A percentile compares a stretch with the other conserved stretches of the same genome.
Evolutionary conservation across 2,888 invertebrate species (phyloP).

Genomic region (Trichacis sp.): DNA sequence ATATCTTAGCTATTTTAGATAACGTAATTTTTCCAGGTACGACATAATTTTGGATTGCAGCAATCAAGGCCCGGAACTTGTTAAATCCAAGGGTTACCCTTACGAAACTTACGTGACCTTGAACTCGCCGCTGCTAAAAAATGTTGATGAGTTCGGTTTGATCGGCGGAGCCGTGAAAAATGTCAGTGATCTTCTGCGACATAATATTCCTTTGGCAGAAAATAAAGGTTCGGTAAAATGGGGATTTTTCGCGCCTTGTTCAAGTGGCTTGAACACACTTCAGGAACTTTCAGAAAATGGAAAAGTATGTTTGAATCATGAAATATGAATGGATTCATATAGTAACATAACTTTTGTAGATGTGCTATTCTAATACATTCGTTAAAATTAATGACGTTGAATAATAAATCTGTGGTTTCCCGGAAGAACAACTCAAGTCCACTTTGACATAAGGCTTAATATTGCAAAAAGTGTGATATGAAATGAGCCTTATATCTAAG

Average conservation of each 20-base stretch:
- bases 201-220: slow-evolving; percentile 70
- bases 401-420: too few species aligned
- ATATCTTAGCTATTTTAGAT: too few species aligned
- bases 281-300: slow-evolving; percentile 77
- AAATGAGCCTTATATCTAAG: too few species aligned
- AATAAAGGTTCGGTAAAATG: slow-evolving; percentile 73
- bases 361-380: too few species aligned
- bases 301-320: slow-evolving; percentile 73
- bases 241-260: slow-evolving; percentile 85
- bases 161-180: slow-evolving; percentile 75
- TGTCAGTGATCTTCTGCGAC: slow-evolving; percentile 71
- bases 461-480: too few species aligned
- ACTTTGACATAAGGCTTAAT: too few species aligned
- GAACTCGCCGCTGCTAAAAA: slow-evolving; percentile 82
- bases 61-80: slow-evolving; percentile 75
- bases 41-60: slow-evolving; percentile 89
- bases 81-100: slow-evolving; percentile 73
- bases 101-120: slow-evolving; percentile 83
- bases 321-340: too few species aligned
- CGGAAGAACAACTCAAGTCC: too few species aligned
- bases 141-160: slow-evolving; percentile 83
- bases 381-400: too few species aligned
- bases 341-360: too few species aligned
- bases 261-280: slow-evolving; percentile 77
- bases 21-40: slow-evolving; percentile 75